Evolutionary conservation across 2,888 invertebrate genomes (phyloP), one percentile per base, ranked within the genome.

Genomic region (Philhelius pedissequus): DNA sequence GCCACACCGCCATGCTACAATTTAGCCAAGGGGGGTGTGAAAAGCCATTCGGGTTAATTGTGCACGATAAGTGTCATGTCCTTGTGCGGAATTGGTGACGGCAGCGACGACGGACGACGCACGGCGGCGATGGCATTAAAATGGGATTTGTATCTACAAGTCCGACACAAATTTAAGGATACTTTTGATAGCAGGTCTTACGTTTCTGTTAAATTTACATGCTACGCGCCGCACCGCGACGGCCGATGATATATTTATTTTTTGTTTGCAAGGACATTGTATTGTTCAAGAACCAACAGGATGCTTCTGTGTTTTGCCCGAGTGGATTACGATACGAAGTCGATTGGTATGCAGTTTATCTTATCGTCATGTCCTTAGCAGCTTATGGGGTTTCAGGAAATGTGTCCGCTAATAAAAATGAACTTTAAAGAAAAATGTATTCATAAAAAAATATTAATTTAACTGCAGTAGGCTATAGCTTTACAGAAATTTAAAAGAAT

Each of bases 81-180:
- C 86, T 86, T 77, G 86, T 71, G 68, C 76, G 32, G 80, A 18
- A 60, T 62, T 54, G 68, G 75, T 66, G 70, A 40, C 27, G 45
- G 35, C 15, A 50, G 45, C 58, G 43, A 32, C 27, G 48, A 25
- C 18, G n/a, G n/a, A n/a, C n/a, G n/a, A n/a, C n/a, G n/a, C n/a
- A n/a, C n/a, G 43, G 25, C 25, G 43, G 62, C 43, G 6, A 56
- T 68, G 69, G 81, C 35, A 81, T 86, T 86, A 86, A 80, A 86
- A 81, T 73, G 81, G 86, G 86, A 86, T 86, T 86, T 86, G 86
- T 86, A 86, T 73, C 81, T 81, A 86, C 81, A 86, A 86, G 86
- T 77, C 81, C 73, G 86, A 81, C 86, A 86, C 86, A 86, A 86
- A 86, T 86, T 81, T 80, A 73, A 56, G 76, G 68, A 86, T 81